Evolutionary conservation across 2,888 invertebrate species (phyloP), one percentile per base, ranked within the genome.

Genomic region (Drosophila anomalata): DNA sequence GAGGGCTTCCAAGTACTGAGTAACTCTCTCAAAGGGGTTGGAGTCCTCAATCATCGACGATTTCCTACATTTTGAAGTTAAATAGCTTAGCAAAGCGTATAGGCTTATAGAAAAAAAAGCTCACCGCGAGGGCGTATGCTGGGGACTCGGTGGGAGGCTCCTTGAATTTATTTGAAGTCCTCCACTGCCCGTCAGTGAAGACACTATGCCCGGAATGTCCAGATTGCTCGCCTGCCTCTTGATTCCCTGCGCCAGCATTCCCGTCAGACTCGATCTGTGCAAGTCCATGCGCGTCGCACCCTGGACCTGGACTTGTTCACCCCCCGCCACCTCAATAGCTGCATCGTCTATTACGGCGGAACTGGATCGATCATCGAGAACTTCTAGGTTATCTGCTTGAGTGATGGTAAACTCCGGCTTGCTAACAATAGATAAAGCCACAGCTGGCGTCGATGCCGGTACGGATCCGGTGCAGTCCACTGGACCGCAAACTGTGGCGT

Each of bases 81-180:
- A 36, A n/a, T 7, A 1, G n/a, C 36, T n/a, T 36, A 6, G 7
- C n/a, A 14, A 36, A n/a, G 2, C 2, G 36, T 6, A 0, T 0
- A 26, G n/a, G 3, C 26, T 24, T 0, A 3, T 6, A 1, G 0
- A 3, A 5, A 1, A 12, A 2, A 4, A 1, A 44, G 73, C 77
- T 78, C 63, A 91, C 91, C 91, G 94, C 80, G 95, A 95, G 6
- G 95, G 95, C 5, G 95, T 95, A 85, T 95, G 94, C 79, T 95
- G 95, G 7, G 96, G 95, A 68, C 95, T 95, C n/a, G 95, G 95
- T 50, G 96, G 96, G 77, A 96, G 91, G 77, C 95, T 95, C 72
- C 94, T 93, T 26, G 95, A 94, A 61, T 91, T 91, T 8, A 59
- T 51, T 33, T 73, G 67, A 24, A 74, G 51, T 9, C 61, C 73